These are phyloP conservation scores for Zalophus californianus DNA, from an alignment of 2,797 vertebrate species.

Conservation along the genomic window DNA sequence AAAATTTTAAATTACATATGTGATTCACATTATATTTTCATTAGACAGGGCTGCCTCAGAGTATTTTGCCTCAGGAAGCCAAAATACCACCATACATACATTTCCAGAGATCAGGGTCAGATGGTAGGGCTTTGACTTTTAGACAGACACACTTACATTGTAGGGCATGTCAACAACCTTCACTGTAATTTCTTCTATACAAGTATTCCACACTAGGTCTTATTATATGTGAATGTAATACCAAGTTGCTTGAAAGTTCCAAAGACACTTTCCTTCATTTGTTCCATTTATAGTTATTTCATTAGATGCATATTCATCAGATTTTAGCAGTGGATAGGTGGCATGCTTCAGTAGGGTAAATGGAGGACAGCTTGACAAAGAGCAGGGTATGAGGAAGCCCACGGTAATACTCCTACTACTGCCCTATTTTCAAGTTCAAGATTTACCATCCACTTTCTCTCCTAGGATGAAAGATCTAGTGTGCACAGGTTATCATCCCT, in stretches of 20 bases:
- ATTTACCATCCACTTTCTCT: not conserved
- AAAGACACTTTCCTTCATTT: not conserved
- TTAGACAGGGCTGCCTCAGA: not conserved
- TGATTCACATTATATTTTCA: not conserved
- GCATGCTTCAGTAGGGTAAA: not conserved
- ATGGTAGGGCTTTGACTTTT: not conserved
- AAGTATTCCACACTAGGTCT: not conserved
- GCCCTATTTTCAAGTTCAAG: conserved; percentile 5
- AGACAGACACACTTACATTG: not conserved
- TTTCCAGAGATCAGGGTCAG: not conserved
- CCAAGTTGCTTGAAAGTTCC: not conserved
- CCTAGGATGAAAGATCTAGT: not conserved
- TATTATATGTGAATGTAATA: not conserved
- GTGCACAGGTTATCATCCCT: not conserved
- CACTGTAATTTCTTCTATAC: not conserved
- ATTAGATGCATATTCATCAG: not conserved
- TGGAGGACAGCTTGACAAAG: not conserved
- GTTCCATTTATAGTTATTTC: not conserved
- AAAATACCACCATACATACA: not conserved
- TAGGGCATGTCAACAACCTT: not conserved
- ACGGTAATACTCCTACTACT: not conserved
- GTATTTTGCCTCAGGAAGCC: not conserved
- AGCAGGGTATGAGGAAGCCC: not conserved
- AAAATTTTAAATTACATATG: not conserved
- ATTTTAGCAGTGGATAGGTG: not conserved